Evolutionary conservation across 1,140 invertebrate species (phyloP), one percentile per base, ranked within the genome.

Genomic region (Drosophila virilis): DNA sequence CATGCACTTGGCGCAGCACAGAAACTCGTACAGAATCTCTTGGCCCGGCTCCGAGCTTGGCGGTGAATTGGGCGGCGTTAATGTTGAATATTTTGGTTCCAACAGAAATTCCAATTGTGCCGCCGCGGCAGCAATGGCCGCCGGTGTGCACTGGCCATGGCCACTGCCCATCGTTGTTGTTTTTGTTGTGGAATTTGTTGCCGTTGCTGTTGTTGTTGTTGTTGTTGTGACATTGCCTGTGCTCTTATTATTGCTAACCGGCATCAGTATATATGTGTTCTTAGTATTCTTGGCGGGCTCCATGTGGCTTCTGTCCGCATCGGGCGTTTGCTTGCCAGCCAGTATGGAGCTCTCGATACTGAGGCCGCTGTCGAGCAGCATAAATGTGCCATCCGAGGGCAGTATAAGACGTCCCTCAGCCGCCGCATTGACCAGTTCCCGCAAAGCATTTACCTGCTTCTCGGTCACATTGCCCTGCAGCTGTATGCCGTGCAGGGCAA

Each of bases 1-100:
- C 79, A 92, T 90, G 57, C 92, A 92, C 74, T 91, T 92, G 54
- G 91, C 92, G 71, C 92, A 92, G 67, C 92, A 92, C 9, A 92
- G 55, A 59, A 92, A 92, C 73, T 92, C 92, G 61, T 92, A 92
- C 17, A 92, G 70, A 50, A 92, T 76, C 40, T 92, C 92, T 28
- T 77, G 46, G 7, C 17, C 68, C 1, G 37, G 46, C 22, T 58
- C 22, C 22, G 22, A 28, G 8, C 59, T 59, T 38, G 54, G 38
- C 43, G 54, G 40, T 3, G 77, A 65, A 35, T 65, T 35, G 54
- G 80, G 73, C n/a, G 78, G 61, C 28, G 78, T 71, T 9, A 84
- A 72, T 35, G 80, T 69, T 9, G 91, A 90, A 61, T 88, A 92
- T 75, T 91, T 92, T 4, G 91, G 88, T 38, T 92, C 91, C 38